Evolutionary conservation across 2,797 vertebrate species (phyloP), one percentile per base, ranked within the genome.

Genomic region (Urophycis tenuis): DNA sequence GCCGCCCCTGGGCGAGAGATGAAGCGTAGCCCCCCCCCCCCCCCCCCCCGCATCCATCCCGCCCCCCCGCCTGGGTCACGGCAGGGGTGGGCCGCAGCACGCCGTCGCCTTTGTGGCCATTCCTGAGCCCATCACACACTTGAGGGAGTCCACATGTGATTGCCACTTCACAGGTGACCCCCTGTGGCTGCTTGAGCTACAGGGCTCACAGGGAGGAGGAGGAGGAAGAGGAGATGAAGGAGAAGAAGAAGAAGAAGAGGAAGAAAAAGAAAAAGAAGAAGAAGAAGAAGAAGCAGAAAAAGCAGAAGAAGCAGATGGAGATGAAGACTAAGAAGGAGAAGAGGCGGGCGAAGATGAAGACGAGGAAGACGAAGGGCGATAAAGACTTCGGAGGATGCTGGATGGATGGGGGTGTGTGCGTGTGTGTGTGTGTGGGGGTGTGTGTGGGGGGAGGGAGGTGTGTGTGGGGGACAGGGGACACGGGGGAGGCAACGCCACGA

Each of bases 151-250:
- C 22, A 60, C 53, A 25, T 60, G 53, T 60, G 53, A 60, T 60
- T 60, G 53, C 53, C n/a, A 60, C 53, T 60, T 60, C 53, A 60
- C 53, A 25, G 53, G 53, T 60, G 60, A 67, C 60, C 60, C 60
- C 60, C 60, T 29, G 60, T 29, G 25, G 60, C 10, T 10, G 60
- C 25, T 12, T 14, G n/a, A 11, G 25, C 60, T 29, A 29, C 31
- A 71, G 31, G 64, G 64, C 2, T 17, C 14, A 32, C 29, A 0
- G 30, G n/a, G 14, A 0, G 19, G 22, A 22, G 53, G 15, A 22
- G 53, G 53, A 11, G 53, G 53, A 19, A 25, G 22, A 64, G 53
- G 17, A 60, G 36, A 11, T 39, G 36, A 11, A 60, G 11, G 53
- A 22, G 4, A 15, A 19, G 3, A 30, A 15, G 69, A 19, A 5